Base-by-base conservation (phyloP, 92 coral and sea anemone genomes). In the Paramuricea clavata region DNA sequence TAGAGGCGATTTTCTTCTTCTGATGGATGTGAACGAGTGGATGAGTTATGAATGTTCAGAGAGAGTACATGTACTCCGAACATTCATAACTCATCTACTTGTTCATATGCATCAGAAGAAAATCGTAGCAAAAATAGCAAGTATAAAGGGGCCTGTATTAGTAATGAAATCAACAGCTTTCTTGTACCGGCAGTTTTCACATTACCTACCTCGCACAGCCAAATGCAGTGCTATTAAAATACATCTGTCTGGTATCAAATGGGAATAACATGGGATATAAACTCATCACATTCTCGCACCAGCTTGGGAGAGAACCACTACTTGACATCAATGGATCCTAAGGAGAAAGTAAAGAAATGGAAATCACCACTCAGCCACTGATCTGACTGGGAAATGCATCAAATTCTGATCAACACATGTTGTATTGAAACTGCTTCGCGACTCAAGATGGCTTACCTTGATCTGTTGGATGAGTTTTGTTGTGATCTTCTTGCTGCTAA, bases 221-320 rank as follows among this genome's bases (percentile, higher is more conserved):
- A 61, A 97, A 97, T 34, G 98, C 99, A 21, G 98, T 94, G 88
- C 99, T 93, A 2, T 98, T 89, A 68, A 97, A 97, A 80, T 87
- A 97, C 83, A 95, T 91, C 85, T 97, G 98, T 78, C 99, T 91
- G 7, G 99, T 93, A 41, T 97, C 99, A 86, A 97, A 97, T 21
- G 98, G 97, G 47, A 94, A 93, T 76, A 97, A 42, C 95, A 97
- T 94, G 22, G 99, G 99, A 83, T 91, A 94, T 3, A 88, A 89
- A 69, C 94, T 91, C 75, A 95, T 94, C 52, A 97, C 81, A 19
- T 87, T 81, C 69, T 93, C 99, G 84, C 99, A 94, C 99, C 99
- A 97, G 19, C 54, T 81, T 12, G 99, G 99, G 2, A 97, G 76
- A 13, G 99, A 95, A 10, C 91, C 94, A 80, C 99, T 93, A 12